A percentile compares a stretch with the other conserved stretches of the same genome.
phyloP scores from a whole-genome alignment of 2,797 vertebrate genomes.

The Phalloptychus januarius region DNA sequence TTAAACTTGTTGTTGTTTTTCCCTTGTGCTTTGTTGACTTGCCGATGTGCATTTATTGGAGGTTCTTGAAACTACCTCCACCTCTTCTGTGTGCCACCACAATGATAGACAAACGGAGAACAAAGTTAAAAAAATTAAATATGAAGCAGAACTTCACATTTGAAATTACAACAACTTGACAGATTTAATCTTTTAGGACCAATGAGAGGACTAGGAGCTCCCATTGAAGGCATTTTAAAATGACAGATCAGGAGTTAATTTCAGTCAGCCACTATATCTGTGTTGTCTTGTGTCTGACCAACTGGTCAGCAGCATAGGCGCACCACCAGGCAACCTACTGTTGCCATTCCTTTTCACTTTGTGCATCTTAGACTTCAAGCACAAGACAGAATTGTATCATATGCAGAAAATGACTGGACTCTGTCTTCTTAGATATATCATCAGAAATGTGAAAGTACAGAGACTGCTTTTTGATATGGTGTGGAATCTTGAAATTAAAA shows the following conservation, averaged over 20 bases:
- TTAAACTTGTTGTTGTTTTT: constrained; percentile 72
- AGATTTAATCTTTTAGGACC: not conserved
- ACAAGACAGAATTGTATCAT: not conserved
- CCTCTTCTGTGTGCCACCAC: constrained; percentile 13
- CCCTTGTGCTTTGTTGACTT: constrained; percentile 69
- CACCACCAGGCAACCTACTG: not conserved
- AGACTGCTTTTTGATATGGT: not conserved
- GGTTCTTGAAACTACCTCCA: constrained; percentile 61
- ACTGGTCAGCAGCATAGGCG: not conserved
- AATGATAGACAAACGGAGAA: constrained; percentile 5
- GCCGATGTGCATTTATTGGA: constrained; percentile 70
- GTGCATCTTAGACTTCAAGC: not conserved
- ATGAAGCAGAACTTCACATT: constrained; percentile 16
- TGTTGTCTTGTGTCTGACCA: not conserved
- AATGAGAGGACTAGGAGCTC: not conserved
- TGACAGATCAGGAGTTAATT: no score
- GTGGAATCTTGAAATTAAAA: not conserved
- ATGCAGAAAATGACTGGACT: not conserved
- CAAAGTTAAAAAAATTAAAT: constrained; percentile 30
- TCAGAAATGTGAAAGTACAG: not conserved
- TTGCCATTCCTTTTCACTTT: not conserved
- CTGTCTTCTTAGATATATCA: not conserved
- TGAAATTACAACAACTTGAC: not conserved
- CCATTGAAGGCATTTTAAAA: not conserved
- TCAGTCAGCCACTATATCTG: not conserved